A percentile compares a stretch with the other conserved stretches of the same genome.
Evolutionary conservation across 1,140 invertebrate species (phyloP).

Genomic region (Bombus pascuorum): DNA sequence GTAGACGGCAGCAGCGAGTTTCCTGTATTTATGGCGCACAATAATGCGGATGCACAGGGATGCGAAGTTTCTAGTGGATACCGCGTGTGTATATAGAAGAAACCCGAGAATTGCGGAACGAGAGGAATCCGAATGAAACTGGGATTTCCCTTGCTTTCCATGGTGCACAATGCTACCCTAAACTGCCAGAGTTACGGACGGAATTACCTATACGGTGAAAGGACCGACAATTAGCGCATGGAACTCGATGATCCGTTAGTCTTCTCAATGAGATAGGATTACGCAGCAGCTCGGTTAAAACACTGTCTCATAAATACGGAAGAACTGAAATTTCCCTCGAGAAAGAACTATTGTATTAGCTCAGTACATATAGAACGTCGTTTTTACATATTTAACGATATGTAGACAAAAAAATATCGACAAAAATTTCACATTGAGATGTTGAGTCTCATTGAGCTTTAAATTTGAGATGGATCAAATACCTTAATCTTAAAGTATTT

Average conservation of each 20-base stretch:
- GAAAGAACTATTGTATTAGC: background rate
- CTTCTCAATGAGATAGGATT: background rate
- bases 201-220: slow-evolving; percentile 49
- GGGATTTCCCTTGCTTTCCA: slow-evolving; percentile 24
- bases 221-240: slow-evolving; percentile 34
- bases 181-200: slow-evolving; percentile 47
- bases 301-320: background rate
- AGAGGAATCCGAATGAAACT: slow-evolving; percentile 41
- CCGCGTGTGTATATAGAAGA: slow-evolving; percentile 16
- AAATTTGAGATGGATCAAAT: too few relatives aligned
- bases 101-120: slow-evolving; percentile 26
- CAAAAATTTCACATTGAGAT: too few relatives aligned
- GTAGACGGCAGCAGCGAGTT: slow-evolving; percentile 34
- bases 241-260: slow-evolving; percentile 7
- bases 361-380: background rate
- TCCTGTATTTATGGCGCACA: slow-evolving; percentile 54
- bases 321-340: background rate
- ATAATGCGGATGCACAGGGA: slow-evolving; percentile 52
- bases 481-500: too few relatives aligned
- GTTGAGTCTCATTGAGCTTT: too few relatives aligned
- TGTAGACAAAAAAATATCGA: too few relatives aligned
- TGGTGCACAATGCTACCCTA: slow-evolving; percentile 35
- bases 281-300: background rate
- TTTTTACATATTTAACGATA: too few relatives aligned
- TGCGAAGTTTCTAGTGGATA: slow-evolving; percentile 46